phyloP scores from a whole-genome alignment of 2,797 vertebrate species.

The Lutjanus campechanus region DNA sequence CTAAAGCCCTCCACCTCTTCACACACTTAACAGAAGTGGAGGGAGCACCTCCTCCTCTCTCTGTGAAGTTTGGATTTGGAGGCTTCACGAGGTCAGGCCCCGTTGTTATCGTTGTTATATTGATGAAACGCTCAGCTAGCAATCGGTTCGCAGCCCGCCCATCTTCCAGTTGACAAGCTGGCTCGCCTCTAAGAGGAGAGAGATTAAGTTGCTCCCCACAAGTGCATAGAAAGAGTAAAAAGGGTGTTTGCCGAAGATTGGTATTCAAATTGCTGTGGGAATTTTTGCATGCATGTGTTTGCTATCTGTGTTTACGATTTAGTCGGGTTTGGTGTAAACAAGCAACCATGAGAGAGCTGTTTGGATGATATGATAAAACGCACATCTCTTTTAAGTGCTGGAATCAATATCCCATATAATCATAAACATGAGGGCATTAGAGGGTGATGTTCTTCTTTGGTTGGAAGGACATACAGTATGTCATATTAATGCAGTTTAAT shows the following conservation, averaged over 20 bases:
- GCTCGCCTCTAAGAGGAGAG: conserved; percentile 38
- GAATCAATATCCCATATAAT: conserved; percentile 79
- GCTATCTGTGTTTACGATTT: conserved; percentile 73
- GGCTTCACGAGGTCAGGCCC: conserved; percentile 66
- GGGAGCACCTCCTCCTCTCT: conserved; percentile 57
- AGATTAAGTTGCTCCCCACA: conserved; percentile 63
- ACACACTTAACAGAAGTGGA: conserved; percentile 77
- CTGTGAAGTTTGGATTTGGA: conserved; percentile 73
- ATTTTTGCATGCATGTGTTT: conserved; percentile 66
- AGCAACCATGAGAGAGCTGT: conserved; percentile 71
- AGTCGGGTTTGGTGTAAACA: conserved; percentile 75
- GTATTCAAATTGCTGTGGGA: conserved; percentile 73
- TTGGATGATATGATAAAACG: conserved; percentile 70
- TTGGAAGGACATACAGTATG: conserved; percentile 67
- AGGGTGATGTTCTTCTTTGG: conserved; percentile 60
- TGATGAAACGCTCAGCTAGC: conserved; percentile 63
- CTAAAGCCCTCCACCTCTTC: conserved; percentile 77
- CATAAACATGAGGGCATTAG: conserved; percentile 75
- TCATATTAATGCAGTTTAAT: conserved; percentile 80
- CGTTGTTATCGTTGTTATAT: conserved; percentile 65
- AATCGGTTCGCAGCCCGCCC: conserved; percentile 54
- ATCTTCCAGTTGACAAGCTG: conserved; percentile 44
- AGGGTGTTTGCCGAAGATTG: conserved; percentile 61
- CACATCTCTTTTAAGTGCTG: conserved; percentile 71
- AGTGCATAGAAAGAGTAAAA: conserved; percentile 38